Base-by-base conservation (phyloP, 2,888 invertebrate species). In the Ochropleura leucogaster region DNA sequence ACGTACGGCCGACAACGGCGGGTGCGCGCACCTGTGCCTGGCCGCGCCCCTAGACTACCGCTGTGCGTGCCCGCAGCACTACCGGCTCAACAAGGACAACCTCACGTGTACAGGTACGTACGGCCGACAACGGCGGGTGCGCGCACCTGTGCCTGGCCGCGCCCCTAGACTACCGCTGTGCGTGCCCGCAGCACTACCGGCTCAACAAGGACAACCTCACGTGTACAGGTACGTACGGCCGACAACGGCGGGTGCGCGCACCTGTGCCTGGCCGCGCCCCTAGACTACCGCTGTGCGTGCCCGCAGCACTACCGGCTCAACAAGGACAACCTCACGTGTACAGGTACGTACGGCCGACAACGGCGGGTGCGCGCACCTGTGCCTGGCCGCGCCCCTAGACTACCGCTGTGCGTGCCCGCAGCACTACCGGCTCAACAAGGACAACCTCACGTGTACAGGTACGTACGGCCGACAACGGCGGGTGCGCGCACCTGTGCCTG, bases 171-270 rank as follows among this genome's bases (percentile, higher is more conserved):
- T 94, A 89, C 86, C 89, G 97, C 51, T 99, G 99, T 92, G 98
- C 97, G 6, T 99, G 99, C 89, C 98, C 42, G 98, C 98, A 75
- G 2, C 99, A 99, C 94, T 98, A 98, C 91, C 97, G 95, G 4
- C 96, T 98, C 44, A 96, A 96, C 46, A 89, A 94, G 16, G 98
- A 98, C 89, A 98, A 98, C 85, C 97, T 97, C 66, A 98, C 98
- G 2, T 99, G 99, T 91, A 93, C 97, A 0, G 96, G 95, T 84
- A 47, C 97, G 3, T 30, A 30, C 97, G 7, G 95, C 97, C 0
- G 97, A 98, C 90, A 98, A 98, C 90, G 98, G 98, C 3, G 98
- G 98, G 57, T 99, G 99, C 91, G 97, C 98, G 3, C 98, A 99
- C 92, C 95, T 99, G 72, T 99, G 99, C 90, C 96, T 99, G 74